phyloP scores from a whole-genome alignment of 2,888 invertebrate species.

The Coenonympha arcania region DNA sequence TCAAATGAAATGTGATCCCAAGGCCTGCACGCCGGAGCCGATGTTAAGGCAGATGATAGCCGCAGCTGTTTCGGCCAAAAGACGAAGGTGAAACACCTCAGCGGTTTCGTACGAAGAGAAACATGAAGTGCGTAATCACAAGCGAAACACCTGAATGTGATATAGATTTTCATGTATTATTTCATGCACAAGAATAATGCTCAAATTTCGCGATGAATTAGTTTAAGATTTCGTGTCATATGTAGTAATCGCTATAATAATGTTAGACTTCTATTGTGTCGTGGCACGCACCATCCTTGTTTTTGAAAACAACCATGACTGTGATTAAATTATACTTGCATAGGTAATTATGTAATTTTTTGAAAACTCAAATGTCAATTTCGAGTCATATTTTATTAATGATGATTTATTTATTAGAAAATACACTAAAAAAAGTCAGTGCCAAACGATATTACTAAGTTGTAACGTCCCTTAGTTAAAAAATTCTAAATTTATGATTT shows the following conservation, averaged over 20 bases:
- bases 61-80: constrained; percentile 81
- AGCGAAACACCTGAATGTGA: constrained; percentile 56
- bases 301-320: constrained; percentile 61
- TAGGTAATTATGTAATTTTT: constrained; percentile 47
- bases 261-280: constrained; percentile 56
- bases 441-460: constrained; percentile 73
- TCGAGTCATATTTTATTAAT: constrained; percentile 36
- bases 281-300: constrained; percentile 63
- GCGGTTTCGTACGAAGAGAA: constrained; percentile 35
- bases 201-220: constrained; percentile 70
- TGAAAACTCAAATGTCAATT: constrained; percentile 48
- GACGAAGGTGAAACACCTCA: constrained; percentile 78
- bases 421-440: constrained; percentile 61
- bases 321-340: constrained; percentile 60
- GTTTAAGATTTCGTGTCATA: constrained; percentile 73
- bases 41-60: constrained; percentile 93
- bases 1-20: constrained; percentile 95
- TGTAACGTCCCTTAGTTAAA: constrained; percentile 62
- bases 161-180: constrained; percentile 61
- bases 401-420: constrained; percentile 29
- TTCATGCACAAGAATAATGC: constrained; percentile 71
- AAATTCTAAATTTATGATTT: constrained; percentile 52
- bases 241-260: constrained; percentile 59
- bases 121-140: constrained; percentile 51
- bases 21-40: constrained; percentile 90